Conservation (phyloP, 2,797 vertebrate species). For the Hyperoplus immaculatus region DNA sequence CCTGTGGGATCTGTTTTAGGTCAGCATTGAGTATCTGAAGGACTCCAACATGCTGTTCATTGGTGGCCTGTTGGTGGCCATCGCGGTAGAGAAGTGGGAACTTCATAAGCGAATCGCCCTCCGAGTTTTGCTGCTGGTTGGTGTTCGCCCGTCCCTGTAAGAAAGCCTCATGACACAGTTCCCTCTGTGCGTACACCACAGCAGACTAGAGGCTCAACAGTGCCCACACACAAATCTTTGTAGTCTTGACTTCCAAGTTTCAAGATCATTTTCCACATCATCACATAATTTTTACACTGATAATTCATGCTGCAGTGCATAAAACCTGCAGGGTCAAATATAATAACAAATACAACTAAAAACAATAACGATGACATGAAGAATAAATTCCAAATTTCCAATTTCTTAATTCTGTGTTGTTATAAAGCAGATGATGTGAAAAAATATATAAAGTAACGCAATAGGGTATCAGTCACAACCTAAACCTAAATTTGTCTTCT, state of each 20-base stretch:
- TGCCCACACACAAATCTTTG: background rate
- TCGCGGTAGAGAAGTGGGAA: constrained; percentile 92
- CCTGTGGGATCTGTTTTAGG: constrained; percentile 81
- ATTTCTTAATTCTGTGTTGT: no score
- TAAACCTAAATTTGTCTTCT: no score
- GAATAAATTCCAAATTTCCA: no score
- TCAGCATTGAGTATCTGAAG: constrained; percentile 90
- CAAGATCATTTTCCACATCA: background rate
- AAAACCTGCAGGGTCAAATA: no score
- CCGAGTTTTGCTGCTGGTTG: constrained; percentile 88
- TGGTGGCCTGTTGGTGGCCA: constrained; percentile 93
- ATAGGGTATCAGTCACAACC: no score
- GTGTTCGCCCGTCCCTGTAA: constrained; percentile 94
- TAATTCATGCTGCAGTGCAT: background rate
- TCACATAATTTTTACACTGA: background rate
- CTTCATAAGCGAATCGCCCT: constrained; percentile 96
- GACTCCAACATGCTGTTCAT: constrained; percentile 95
- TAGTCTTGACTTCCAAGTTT: background rate
- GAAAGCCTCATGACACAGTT: constrained; percentile 50
- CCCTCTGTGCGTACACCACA: background rate
- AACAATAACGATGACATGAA: no score
- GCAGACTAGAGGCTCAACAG: background rate
- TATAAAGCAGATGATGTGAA: no score
- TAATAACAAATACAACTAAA: no score
- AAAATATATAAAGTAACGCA: no score